Evolutionary conservation across 2,888 invertebrate species (phyloP).

Genomic region (Tiliacea aurago): DNA sequence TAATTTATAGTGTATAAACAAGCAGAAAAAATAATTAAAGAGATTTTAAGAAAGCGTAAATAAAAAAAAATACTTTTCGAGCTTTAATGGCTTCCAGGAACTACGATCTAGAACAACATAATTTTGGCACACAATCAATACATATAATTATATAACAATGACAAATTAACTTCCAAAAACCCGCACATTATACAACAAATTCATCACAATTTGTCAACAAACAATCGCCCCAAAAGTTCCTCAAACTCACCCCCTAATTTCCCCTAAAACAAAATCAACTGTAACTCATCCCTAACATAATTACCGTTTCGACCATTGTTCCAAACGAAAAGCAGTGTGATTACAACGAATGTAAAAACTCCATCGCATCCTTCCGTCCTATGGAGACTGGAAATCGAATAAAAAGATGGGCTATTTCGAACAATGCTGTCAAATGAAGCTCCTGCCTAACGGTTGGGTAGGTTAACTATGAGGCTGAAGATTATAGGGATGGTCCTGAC

Average conservation of each 20-base stretch:
- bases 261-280: conserved; percentile 1
- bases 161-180: background rate
- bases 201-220: background rate
- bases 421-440: conserved; percentile 72
- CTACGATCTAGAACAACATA: too few relatives aligned
- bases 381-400: conserved; percentile 60
- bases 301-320: conserved; percentile 16
- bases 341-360: conserved; percentile 45
- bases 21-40: too few relatives aligned
- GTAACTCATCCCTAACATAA: conserved; percentile 7
- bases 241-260: conserved; percentile 2
- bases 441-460: conserved; percentile 37
- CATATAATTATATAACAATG: background rate
- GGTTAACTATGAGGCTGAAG: conserved; percentile 4
- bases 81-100: background rate
- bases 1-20: too few relatives aligned
- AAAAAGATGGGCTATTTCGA: conserved; percentile 62
- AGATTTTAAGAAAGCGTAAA: background rate
- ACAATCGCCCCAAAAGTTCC: background rate
- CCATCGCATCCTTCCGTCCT: conserved; percentile 11
- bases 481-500: background rate
- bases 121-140: too few relatives aligned
- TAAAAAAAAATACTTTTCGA: background rate
- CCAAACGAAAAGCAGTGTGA: conserved; percentile 36
- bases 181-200: background rate